Percentiles rank a stretch among this genome's conserved stretches.
phyloP scores from a whole-genome alignment of 2,797 vertebrate species.

The Syngnathus rostellatus region DNA sequence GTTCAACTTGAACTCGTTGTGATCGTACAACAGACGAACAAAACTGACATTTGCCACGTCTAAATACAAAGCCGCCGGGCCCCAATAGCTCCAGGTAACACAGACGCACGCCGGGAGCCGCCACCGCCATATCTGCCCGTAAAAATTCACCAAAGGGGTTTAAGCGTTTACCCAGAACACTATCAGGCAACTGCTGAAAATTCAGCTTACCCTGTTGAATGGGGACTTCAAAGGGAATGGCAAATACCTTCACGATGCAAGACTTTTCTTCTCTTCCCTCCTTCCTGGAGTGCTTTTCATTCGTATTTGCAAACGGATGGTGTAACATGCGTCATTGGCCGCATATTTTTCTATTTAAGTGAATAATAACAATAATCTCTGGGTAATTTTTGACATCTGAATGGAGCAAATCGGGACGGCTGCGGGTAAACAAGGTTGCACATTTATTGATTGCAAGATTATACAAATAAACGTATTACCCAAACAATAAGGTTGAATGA shows the following conservation, averaged over 20 bases:
- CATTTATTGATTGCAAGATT: slow-evolving; percentile 53
- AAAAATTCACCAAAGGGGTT: slow-evolving; percentile 99
- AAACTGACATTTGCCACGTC: slow-evolving; percentile 83
- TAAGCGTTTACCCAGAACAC: slow-evolving; percentile 99
- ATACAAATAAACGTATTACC: background rate
- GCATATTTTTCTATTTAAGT: slow-evolving; percentile 68
- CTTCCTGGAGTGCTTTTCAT: slow-evolving; percentile 50
- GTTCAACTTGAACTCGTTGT: slow-evolving; percentile 59
- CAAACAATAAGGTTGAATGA: background rate
- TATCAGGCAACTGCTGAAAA: slow-evolving; percentile 90
- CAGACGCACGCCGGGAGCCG: slow-evolving; percentile 87
- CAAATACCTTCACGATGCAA: slow-evolving; percentile 83
- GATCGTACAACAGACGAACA: slow-evolving; percentile 81
- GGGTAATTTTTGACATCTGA: slow-evolving; percentile 66
- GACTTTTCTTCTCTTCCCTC: slow-evolving; percentile 47
- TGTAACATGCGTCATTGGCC: slow-evolving; percentile 72
- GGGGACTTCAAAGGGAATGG: slow-evolving; percentile 96
- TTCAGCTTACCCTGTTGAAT: slow-evolving; percentile 97
- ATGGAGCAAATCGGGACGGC: slow-evolving; percentile 53
- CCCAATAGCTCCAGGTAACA: slow-evolving; percentile 82
- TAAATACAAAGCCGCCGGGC: slow-evolving; percentile 78
- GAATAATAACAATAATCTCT: slow-evolving; percentile 74
- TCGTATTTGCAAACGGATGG: slow-evolving; percentile 64
- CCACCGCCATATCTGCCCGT: slow-evolving; percentile 83
- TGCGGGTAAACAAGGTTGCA: slow-evolving; percentile 60